Evolutionary conservation across 1,140 invertebrate genomes (phyloP).

Genomic region (Leptonema lineaticorne): DNA sequence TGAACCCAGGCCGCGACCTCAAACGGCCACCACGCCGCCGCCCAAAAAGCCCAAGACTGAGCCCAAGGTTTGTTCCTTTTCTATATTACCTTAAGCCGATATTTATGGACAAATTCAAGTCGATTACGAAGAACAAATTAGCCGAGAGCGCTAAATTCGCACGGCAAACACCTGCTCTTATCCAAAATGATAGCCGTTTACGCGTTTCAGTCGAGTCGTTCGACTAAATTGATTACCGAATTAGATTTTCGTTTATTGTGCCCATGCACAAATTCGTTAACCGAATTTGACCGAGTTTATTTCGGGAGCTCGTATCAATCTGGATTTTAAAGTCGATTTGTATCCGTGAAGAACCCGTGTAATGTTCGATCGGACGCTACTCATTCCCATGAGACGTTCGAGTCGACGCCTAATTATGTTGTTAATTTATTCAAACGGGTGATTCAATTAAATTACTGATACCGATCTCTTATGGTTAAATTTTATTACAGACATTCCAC

Average conservation of each 20-base stretch:
- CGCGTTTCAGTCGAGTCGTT: background rate
- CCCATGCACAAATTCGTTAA: too few relatives aligned
- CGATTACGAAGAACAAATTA: background rate
- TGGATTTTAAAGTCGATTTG: background rate
- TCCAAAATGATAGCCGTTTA: background rate
- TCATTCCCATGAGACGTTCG: conserved; percentile 37
- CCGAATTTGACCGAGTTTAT: too few relatives aligned
- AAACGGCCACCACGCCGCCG: conserved; percentile 62
- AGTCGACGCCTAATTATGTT: conserved; percentile 35
- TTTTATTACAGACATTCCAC: conserved; percentile 22
- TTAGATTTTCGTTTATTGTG: background rate
- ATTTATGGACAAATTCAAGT: background rate
- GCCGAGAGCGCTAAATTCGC: background rate
- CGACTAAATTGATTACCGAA: background rate
- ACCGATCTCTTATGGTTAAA: conserved; percentile 15
- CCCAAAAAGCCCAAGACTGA: conserved; percentile 68
- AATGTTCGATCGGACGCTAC: background rate
- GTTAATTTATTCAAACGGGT: conserved; percentile 41
- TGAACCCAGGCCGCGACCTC: conserved; percentile 51
- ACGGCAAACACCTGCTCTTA: background rate
- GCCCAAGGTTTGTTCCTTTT: conserved; percentile 58
- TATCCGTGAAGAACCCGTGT: background rate
- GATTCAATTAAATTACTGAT: conserved; percentile 37
- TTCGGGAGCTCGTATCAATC: background rate
- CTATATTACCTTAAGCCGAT: background rate